phyloP scores from a whole-genome alignment of 2,888 invertebrate species.

The Cantharis rufa region DNA sequence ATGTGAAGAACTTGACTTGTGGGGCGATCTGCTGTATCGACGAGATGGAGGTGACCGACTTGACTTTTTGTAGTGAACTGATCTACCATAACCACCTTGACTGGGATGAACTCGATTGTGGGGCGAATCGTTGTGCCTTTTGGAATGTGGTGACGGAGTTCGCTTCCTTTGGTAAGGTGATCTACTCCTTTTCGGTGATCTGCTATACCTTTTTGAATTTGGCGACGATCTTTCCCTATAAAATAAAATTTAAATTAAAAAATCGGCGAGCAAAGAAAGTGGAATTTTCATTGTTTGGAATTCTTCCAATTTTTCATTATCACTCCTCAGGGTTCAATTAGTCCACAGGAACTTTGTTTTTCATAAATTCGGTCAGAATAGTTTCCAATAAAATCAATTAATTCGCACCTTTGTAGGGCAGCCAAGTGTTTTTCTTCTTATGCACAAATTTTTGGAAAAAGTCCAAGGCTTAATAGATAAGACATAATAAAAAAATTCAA shows the following conservation, averaged over 20 bases:
- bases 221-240: constrained; percentile 23
- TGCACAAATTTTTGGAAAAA: too few relatives aligned
- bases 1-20: background rate
- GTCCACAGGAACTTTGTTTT: background rate
- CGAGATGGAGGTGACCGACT: constrained; percentile 15
- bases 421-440: too few relatives aligned
- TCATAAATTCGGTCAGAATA: too few relatives aligned
- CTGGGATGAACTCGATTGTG: background rate
- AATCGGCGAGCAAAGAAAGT: background rate
- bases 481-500: too few relatives aligned
- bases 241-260: background rate
- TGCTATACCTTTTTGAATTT: constrained; percentile 11
- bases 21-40: constrained; percentile 6
- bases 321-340: background rate
- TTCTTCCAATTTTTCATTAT: background rate
- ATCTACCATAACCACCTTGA: constrained; percentile 7
- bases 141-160: constrained; percentile 11
- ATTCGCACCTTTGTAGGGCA: too few relatives aligned
- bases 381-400: too few relatives aligned
- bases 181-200: constrained; percentile 14
- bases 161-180: constrained; percentile 11
- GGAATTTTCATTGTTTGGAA: constrained; percentile 32
- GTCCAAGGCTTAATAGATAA: too few relatives aligned
- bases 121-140: constrained; percentile 6
- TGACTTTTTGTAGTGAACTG: constrained; percentile 10